Conservation (phyloP, 2,797 vertebrate genomes). For the Dicrostonyx torquatus region DNA sequence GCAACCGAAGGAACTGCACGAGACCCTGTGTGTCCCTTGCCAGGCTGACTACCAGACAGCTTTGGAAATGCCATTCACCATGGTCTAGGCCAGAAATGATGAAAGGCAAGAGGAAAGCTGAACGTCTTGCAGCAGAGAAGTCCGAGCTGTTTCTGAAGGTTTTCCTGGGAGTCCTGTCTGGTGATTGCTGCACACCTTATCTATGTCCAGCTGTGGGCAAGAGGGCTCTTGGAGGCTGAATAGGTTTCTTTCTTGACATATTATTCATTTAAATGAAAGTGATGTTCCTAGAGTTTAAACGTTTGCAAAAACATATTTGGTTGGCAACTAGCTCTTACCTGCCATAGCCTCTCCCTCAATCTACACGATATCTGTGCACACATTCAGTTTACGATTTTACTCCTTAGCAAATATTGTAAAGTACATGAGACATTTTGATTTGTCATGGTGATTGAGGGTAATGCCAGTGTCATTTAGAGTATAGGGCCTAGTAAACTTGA, state of each 20-base stretch:
- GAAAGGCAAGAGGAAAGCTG: background rate
- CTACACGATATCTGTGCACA: background rate
- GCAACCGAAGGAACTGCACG: background rate
- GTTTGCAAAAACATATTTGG: background rate
- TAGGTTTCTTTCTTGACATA: background rate
- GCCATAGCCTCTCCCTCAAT: background rate
- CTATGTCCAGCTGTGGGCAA: background rate
- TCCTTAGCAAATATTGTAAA: constrained; percentile 15
- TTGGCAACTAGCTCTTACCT: background rate
- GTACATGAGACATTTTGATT: background rate
- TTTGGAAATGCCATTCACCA: background rate
- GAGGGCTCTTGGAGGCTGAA: background rate
- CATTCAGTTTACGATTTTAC: background rate
- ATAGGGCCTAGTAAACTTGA: background rate
- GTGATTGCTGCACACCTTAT: background rate
- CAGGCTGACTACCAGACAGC: background rate
- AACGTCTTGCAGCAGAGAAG: background rate
- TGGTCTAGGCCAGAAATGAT: background rate
- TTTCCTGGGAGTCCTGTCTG: background rate
- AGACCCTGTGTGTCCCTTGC: background rate
- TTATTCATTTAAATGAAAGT: constrained; percentile 1
- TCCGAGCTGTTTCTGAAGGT: background rate
- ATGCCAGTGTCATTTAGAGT: background rate
- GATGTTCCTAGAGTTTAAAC: background rate
- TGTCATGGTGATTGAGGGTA: background rate